phyloP scores from a whole-genome alignment of 2,113 vertebrate species.

The Lamprologus tigripictilis region DNA sequence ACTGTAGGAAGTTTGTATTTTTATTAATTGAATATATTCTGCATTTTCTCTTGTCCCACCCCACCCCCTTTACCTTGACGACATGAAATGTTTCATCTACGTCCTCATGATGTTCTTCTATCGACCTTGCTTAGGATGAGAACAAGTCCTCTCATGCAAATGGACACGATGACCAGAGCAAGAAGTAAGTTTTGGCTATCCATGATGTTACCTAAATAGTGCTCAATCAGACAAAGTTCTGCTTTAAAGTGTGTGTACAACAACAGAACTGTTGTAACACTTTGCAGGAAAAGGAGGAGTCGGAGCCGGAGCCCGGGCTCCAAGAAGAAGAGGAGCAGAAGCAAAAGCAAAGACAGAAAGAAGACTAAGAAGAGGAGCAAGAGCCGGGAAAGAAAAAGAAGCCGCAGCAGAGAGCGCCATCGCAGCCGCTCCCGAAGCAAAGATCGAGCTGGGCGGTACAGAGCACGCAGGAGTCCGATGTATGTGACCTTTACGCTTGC shows the following conservation, averaged over 20 bases:
- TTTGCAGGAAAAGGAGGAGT: conserved; percentile 90
- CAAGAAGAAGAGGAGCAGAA: conserved; percentile 82
- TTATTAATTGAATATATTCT: conserved; percentile 74
- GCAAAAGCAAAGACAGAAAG: conserved; percentile 86
- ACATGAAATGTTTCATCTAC: conserved; percentile 97
- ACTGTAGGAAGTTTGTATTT: conserved; percentile 77
- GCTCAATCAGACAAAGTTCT: background rate
- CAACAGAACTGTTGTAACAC: background rate
- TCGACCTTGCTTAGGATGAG: conserved; percentile 99
- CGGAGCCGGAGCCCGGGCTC: conserved; percentile 81
- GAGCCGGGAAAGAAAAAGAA: conserved; percentile 85
- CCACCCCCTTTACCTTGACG: conserved; percentile 93
- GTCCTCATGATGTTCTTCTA: conserved; percentile 99
- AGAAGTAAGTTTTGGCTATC: conserved; percentile 80
- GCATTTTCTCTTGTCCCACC: conserved; percentile 91
- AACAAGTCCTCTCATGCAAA: conserved; percentile 99
- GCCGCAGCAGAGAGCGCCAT: conserved; percentile 85
- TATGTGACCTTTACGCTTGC: conserved; percentile 63
- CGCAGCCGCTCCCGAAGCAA: conserved; percentile 85
- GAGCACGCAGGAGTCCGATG: conserved; percentile 81
- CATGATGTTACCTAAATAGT: background rate
- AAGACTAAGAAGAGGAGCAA: conserved; percentile 85
- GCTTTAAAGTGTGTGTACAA: background rate
- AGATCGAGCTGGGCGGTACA: conserved; percentile 86
- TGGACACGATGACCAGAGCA: conserved; percentile 92